Conservation (phyloP, 2,797 vertebrate genomes). For the Syngnathus acus region DNA sequence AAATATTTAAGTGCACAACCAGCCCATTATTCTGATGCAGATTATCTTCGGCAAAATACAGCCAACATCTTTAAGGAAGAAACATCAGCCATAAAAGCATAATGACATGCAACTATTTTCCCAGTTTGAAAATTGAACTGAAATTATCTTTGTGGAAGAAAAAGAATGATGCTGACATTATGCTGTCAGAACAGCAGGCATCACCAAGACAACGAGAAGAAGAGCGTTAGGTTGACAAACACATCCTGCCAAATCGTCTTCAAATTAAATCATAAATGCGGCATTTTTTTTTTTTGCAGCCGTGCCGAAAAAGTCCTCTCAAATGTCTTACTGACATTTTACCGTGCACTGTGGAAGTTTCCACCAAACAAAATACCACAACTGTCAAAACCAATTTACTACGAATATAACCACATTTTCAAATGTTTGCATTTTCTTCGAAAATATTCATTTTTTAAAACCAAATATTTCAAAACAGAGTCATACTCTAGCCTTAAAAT, state of each 20-base stretch:
- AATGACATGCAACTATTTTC: neutral
- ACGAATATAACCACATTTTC: neutral
- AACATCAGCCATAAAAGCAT: neutral
- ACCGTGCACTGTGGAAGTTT: neutral
- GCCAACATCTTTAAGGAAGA: neutral
- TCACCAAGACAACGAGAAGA: neutral
- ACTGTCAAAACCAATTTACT: neutral
- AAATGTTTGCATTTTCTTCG: neutral
- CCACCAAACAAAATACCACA: neutral
- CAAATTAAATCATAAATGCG: neutral
- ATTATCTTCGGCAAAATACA: no score
- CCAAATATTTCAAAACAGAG: no score
- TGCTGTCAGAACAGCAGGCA: neutral
- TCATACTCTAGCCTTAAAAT: no score
- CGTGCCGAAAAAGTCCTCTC: neutral
- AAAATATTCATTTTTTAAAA: neutral
- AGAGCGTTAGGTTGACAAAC: neutral
- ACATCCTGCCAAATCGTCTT: neutral
- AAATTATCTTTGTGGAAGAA: neutral
- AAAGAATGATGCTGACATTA: neutral
- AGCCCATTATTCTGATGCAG: neutral
- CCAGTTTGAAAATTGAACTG: neutral
- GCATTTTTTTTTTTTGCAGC: neutral
- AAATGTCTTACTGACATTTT: neutral
- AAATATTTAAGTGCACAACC: neutral